Percentiles rank a stretch among this genome's conserved stretches.
These are phyloP conservation scores for Cyclophora punctaria DNA, from an alignment of 2,888 invertebrate genomes.

Conservation along the genomic window DNA sequence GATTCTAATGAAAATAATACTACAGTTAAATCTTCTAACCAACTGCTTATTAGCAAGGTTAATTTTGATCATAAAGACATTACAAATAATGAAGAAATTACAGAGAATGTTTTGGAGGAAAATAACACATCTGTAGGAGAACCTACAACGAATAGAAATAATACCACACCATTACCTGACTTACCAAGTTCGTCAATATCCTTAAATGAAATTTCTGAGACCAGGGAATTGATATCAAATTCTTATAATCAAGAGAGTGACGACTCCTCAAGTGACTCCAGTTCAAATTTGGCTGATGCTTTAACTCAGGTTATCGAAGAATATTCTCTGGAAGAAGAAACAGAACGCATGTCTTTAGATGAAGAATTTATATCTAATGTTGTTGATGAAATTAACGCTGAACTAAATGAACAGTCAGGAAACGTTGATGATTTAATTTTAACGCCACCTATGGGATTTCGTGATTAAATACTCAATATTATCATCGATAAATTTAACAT, in stretches of 20 bases:
- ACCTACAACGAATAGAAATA: no score
- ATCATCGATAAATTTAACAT: no score
- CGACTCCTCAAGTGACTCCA: slow-evolving; percentile 6
- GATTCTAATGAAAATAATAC: slow-evolving; percentile 14
- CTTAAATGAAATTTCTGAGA: no score
- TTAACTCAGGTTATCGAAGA: slow-evolving; percentile 54
- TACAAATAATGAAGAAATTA: no score
- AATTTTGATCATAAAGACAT: slow-evolving; percentile 9
- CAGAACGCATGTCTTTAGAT: slow-evolving; percentile 34
- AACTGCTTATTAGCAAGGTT: slow-evolving; percentile 37
- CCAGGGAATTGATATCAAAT: no score
- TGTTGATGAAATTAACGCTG: slow-evolving; percentile 45
- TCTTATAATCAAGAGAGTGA: no score
- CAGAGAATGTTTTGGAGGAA: no score
- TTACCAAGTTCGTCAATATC: no score
- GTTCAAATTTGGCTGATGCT: slow-evolving; percentile 47
- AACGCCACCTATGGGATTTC: slow-evolving; percentile 50
- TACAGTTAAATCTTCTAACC: slow-evolving; percentile 33
- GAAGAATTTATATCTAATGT: slow-evolving; percentile 48
- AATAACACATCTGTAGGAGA: no score
- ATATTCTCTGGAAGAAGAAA: slow-evolving; percentile 24
- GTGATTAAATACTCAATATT: slow-evolving; percentile 23
- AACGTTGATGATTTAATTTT: slow-evolving; percentile 35
- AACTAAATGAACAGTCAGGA: slow-evolving; percentile 21
- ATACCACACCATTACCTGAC: no score